A percentile compares a stretch with the other conserved stretches of the same genome.
Evolutionary conservation across 64 coral and sea anemone genomes (phyloP).

Genomic region (Porites australiensis): DNA sequence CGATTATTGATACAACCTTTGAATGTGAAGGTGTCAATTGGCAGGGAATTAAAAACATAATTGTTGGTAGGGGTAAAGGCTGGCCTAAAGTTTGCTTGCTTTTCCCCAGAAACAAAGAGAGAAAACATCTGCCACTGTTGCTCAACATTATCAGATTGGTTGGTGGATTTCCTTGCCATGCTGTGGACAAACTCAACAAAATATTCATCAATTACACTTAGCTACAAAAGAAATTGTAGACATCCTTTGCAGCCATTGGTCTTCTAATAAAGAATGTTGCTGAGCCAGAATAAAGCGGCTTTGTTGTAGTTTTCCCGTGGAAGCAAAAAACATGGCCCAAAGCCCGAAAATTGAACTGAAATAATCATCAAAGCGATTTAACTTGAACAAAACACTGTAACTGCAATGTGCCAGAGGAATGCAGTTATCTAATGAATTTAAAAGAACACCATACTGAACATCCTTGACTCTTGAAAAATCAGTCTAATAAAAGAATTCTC

Average conservation of each 20-base stretch:
- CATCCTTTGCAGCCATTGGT: background rate
- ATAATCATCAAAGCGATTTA: slow-evolving; percentile 35
- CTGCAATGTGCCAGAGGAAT: slow-evolving; percentile 23
- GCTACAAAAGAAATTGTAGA: too few species aligned
- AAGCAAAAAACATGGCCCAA: slow-evolving; percentile 66
- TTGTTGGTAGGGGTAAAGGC: slow-evolving; percentile 55
- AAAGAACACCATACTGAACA: slow-evolving; percentile 12
- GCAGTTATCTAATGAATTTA: slow-evolving; percentile 4
- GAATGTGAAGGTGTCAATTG: background rate
- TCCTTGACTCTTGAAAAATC: background rate
- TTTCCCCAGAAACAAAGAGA: slow-evolving; percentile 52
- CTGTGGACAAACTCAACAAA: slow-evolving; percentile 62
- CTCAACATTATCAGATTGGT: slow-evolving; percentile 14
- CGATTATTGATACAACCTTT: too few species aligned
- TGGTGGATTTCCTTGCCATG: slow-evolving; percentile 14
- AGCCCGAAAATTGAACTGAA: slow-evolving; percentile 36
- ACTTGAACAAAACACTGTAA: slow-evolving; percentile 49
- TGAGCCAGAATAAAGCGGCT: slow-evolving; percentile 18
- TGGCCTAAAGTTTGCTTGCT: slow-evolving; percentile 46
- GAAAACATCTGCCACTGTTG: slow-evolving; percentile 18
- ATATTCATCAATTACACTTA: slow-evolving; percentile 50
- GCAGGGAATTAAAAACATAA: slow-evolving; percentile 10
- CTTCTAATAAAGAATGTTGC: slow-evolving; percentile 34
- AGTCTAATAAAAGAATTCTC: background rate
- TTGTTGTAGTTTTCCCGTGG: slow-evolving; percentile 56